A percentile compares a stretch with the other conserved stretches of the same genome.
phyloP scores from a whole-genome alignment of 2,797 vertebrate species.

The Hozukius guyotensis region DNA sequence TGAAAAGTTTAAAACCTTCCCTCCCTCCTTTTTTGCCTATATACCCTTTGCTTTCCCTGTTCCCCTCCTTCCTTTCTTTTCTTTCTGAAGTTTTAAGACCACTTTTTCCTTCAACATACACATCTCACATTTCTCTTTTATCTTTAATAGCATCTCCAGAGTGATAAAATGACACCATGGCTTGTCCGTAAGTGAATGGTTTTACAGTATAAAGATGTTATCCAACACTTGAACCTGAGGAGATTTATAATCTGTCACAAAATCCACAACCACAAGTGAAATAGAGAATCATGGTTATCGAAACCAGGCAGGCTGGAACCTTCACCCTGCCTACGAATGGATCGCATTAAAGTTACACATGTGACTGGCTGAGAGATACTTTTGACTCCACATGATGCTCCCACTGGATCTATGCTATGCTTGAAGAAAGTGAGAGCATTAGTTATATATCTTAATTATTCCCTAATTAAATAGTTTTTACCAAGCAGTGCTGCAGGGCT shows the following conservation, averaged over 20 bases:
- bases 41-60: neutral
- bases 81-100: neutral
- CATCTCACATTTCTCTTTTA: conserved; percentile 25
- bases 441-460: conserved; percentile 10
- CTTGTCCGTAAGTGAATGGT: conserved; percentile 8
- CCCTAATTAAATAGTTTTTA: neutral
- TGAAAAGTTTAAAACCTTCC: conserved; percentile 6
- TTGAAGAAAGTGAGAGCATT: conserved; percentile 5
- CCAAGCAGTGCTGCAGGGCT: conserved; percentile 5
- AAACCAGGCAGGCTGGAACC: conserved; percentile 58
- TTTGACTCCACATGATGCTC: neutral
- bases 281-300: conserved; percentile 48
- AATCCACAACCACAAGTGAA: conserved; percentile 40
- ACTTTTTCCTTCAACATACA: neutral
- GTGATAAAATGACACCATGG: conserved; percentile 20
- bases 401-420: neutral
- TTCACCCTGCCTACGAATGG: conserved; percentile 37
- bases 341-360: conserved; percentile 50
- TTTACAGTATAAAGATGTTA: conserved; percentile 54
- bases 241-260: conserved; percentile 67
- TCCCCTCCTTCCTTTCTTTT: neutral
- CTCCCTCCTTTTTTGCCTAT: neutral
- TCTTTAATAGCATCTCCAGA: conserved; percentile 15
- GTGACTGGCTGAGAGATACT: conserved; percentile 22
- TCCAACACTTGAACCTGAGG: conserved; percentile 4